phyloP scores from a whole-genome alignment of 30 jellyfish, hydroid and myxozoan genomes.

The Sanderia malayensis region DNA sequence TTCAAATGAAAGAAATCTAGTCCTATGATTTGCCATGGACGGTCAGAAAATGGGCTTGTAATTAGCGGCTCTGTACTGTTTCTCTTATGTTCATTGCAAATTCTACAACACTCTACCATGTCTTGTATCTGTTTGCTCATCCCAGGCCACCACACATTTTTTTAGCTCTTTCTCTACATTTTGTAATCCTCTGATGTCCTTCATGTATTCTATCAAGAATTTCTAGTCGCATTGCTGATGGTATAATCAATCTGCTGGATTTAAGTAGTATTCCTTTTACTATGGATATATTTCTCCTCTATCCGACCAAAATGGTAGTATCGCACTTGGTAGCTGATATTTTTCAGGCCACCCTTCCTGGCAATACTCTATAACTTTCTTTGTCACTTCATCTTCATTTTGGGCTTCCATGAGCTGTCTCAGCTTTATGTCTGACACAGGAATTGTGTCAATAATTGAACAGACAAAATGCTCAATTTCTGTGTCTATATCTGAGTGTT shows the following conservation, averaged over 20 bases:
- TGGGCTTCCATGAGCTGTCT: constrained; percentile 30
- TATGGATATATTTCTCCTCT: constrained; percentile 13
- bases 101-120: constrained; percentile 9
- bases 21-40: constrained; percentile 59
- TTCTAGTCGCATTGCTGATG: constrained; percentile 1
- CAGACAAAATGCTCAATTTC: constrained; percentile 15
- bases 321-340: constrained; percentile 20
- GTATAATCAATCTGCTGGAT: constrained; percentile 23
- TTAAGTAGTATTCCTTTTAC: constrained; percentile 19
- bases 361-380: constrained; percentile 21
- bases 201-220: constrained; percentile 13
- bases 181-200: constrained; percentile 35
- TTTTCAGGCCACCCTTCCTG: constrained; percentile 54
- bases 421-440: constrained; percentile 33
- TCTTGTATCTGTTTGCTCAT: constrained; percentile 21
- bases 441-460: constrained; percentile 29
- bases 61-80: constrained; percentile 33
- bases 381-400: constrained; percentile 32
- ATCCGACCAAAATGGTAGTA: constrained; percentile 34
- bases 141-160: constrained; percentile 28
- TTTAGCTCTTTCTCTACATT: constrained; percentile 38
- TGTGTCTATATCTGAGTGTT: constrained; percentile 6
- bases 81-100: constrained; percentile 30
- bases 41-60: constrained; percentile 28
- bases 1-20: constrained; percentile 38